Percentiles rank a stretch among this genome's conserved stretches.
These are phyloP conservation scores for Macquaria australasica DNA, from an alignment of 2,113 vertebrate genomes.

Conservation along the genomic window DNA sequence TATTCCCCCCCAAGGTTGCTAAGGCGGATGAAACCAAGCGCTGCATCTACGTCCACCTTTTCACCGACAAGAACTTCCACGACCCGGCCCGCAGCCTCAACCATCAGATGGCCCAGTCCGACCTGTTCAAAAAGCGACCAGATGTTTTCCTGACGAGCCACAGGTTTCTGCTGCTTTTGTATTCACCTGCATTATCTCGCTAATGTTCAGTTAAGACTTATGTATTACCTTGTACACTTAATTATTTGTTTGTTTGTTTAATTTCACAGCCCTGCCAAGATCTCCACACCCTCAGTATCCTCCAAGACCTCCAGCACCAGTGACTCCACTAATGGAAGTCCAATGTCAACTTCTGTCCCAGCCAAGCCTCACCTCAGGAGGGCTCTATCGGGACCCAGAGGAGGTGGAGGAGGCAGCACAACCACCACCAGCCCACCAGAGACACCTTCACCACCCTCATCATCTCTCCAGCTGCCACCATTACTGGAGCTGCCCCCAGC, in stretches of 20 bases:
- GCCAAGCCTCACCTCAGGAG: constrained; percentile 62
- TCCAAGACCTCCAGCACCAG: constrained; percentile 34
- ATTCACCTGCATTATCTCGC: not conserved
- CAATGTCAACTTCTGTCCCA: constrained; percentile 41
- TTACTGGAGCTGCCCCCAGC: constrained; percentile 86
- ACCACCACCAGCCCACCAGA: constrained; percentile 28
- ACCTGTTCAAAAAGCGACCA: constrained; percentile 93
- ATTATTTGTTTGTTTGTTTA: not conserved
- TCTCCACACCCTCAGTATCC: constrained; percentile 41
- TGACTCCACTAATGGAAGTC: constrained; percentile 53
- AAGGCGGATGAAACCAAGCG: constrained; percentile 87
- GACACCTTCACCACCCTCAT: constrained; percentile 44
- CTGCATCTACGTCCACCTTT: constrained; percentile 90
- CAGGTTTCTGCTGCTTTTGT: constrained; percentile 58
- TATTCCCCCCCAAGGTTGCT: constrained; percentile 83
- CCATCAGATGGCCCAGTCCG: constrained; percentile 89
- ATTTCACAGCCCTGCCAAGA: constrained; percentile 61
- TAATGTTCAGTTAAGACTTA: not conserved
- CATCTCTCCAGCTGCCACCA: constrained; percentile 83
- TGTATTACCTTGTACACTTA: no score
- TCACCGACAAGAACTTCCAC: constrained; percentile 90
- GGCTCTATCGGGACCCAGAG: constrained; percentile 52
- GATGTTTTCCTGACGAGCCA: constrained; percentile 91
- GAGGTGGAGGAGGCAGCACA: constrained; percentile 19
- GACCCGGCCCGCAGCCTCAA: constrained; percentile 90